phyloP scores from a whole-genome alignment of 1,140 invertebrate species.

The Myzus persicae region DNA sequence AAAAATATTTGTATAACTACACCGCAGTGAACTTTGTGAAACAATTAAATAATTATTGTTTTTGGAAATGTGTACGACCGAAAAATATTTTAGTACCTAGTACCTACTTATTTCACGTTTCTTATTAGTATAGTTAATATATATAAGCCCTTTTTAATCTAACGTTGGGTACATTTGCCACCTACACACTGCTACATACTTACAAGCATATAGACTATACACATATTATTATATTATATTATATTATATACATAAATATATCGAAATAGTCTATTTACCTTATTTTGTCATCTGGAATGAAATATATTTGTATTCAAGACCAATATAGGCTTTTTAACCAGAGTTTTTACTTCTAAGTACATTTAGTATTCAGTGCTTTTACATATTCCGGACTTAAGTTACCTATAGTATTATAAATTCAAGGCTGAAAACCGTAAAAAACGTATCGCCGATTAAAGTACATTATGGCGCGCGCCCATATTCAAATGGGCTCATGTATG shows the following conservation, averaged over 20 bases:
- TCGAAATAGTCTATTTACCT: neutral
- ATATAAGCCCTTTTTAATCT: neutral
- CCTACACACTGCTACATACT: neutral
- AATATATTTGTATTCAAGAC: neutral
- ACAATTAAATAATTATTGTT: neutral
- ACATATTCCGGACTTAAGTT: neutral
- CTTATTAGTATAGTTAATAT: neutral
- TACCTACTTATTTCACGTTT: neutral
- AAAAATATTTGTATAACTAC: neutral
- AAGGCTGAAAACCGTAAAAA: neutral
- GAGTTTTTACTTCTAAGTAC: neutral
- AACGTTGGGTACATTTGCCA: neutral
- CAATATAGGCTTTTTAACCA: neutral
- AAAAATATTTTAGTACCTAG: neutral
- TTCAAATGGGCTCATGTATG: constrained; percentile 39
- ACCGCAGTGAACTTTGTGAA: neutral
- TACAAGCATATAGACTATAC: neutral
- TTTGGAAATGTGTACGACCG: neutral
- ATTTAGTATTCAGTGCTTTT: neutral
- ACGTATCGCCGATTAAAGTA: neutral
- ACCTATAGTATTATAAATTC: constrained; percentile 7
- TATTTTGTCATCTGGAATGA: constrained; percentile 5
- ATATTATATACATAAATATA: neutral
- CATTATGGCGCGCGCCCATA: constrained; percentile 20
- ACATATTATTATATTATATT: neutral